Percentiles rank a stretch among this genome's conserved stretches.
These are phyloP conservation scores for Arbacia lixula DNA, from an alignment of 53 echinoderm and acorn worm species.

Conservation along the genomic window DNA sequence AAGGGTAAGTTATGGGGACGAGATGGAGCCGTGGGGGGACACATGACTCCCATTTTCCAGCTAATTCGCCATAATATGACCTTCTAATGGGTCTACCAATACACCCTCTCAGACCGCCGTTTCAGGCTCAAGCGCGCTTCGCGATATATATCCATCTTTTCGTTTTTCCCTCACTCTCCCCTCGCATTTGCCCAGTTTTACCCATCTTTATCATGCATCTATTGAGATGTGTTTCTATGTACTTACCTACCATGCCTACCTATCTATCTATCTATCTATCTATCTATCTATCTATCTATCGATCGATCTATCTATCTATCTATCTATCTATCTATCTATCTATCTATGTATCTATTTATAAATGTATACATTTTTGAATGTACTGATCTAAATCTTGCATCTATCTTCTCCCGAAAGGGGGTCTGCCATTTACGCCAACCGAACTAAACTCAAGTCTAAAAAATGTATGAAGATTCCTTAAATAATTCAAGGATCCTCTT, in stretches of 20 bases:
- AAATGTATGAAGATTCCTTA: too few species aligned
- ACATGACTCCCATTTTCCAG: conserved; percentile 45
- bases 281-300: neutral
- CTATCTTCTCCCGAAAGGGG: too few species aligned
- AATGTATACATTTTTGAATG: too few species aligned
- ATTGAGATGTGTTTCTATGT: neutral
- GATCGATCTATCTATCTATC: too few species aligned
- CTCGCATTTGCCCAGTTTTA: neutral
- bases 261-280: neutral
- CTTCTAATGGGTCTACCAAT: conserved; percentile 40
- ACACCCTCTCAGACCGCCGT: neutral
- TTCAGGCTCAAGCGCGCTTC: neutral
- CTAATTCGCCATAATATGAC: conserved; percentile 26
- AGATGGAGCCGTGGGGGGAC: conserved; percentile 18
- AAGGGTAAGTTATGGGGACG: conserved; percentile 40
- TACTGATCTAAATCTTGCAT: too few species aligned
- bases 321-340: too few species aligned
- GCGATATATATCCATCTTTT: neutral
- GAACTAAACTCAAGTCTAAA: too few species aligned
- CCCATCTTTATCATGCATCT: neutral
- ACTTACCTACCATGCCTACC: neutral
- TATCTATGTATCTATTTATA: too few species aligned
- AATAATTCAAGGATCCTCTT: too few species aligned
- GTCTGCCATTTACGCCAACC: too few species aligned
- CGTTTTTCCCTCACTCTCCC: neutral